Conservation (phyloP, 2,797 vertebrate genomes). For the Strix occidentalis region DNA sequence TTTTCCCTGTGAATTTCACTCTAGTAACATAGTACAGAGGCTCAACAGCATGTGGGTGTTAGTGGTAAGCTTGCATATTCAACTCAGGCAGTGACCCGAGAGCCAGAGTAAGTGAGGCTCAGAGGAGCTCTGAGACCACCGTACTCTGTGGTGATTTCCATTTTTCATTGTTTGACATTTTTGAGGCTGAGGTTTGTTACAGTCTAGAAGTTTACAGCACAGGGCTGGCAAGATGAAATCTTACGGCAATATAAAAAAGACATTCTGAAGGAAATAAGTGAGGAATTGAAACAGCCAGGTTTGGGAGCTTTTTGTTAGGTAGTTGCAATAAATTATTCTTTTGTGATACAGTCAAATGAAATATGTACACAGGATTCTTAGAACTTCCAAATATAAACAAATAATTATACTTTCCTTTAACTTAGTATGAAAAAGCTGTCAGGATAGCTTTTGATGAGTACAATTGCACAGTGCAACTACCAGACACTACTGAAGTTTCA, state of each 20-base stretch:
- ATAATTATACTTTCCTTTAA: conserved; percentile 67
- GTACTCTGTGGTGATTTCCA: conserved; percentile 36
- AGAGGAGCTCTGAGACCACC: conserved; percentile 34
- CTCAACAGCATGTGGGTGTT: not conserved
- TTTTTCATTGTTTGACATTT: conserved; percentile 57
- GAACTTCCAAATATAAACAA: conserved; percentile 71
- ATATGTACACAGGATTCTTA: conserved; percentile 55
- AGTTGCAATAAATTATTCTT: conserved; percentile 69
- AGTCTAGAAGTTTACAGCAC: conserved; percentile 36
- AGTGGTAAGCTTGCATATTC: not conserved
- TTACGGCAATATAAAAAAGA: conserved; percentile 36
- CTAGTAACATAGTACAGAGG: not conserved
- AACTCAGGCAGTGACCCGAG: not conserved
- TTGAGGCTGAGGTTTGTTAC: conserved; percentile 42
- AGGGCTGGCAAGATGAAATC: conserved; percentile 25
- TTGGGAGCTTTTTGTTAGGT: conserved; percentile 56
- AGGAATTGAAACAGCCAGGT: conserved; percentile 5
- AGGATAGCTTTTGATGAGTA: conserved; percentile 59
- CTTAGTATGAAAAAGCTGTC: conserved; percentile 67
- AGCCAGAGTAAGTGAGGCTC: conserved; percentile 28
- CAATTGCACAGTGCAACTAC: conserved; percentile 51
- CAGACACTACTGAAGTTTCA: conserved; percentile 36
- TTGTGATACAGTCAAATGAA: conserved; percentile 68
- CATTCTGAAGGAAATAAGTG: conserved; percentile 55
- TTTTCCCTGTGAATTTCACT: not conserved